phyloP scores from a whole-genome alignment of 2,113 vertebrate genomes.

The Lepidiolamprologus cunningtoni region DNA sequence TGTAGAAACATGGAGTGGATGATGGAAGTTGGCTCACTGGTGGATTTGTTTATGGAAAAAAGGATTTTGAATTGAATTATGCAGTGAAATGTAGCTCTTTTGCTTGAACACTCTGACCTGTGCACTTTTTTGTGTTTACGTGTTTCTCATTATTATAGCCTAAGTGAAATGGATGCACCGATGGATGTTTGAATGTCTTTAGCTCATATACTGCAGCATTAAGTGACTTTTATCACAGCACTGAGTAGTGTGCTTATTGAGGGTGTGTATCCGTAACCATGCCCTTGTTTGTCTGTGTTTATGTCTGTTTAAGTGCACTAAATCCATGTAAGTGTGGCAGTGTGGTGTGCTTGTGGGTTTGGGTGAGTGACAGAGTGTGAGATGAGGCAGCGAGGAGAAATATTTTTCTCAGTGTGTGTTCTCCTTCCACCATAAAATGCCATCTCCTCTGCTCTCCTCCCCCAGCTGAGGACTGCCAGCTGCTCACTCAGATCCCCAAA shows the following conservation, averaged over 20 bases:
- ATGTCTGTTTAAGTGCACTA: background rate
- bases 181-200: background rate
- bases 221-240: background rate
- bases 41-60: slow-evolving; percentile 3
- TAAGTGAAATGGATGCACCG: background rate
- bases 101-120: background rate
- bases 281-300: background rate
- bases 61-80: background rate
- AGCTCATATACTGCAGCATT: background rate
- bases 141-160: background rate
- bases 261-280: background rate
- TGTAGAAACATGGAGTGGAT: background rate
- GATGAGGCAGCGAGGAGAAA: background rate
- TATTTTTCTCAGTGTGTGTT: slow-evolving; percentile 5
- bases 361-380: background rate
- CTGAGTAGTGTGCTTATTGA: background rate
- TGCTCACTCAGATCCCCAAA: slow-evolving; percentile 91
- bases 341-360: background rate
- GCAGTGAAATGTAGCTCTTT: background rate
- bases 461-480: slow-evolving; percentile 92
- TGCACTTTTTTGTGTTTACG: background rate
- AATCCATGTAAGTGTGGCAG: background rate
- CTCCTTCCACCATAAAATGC: slow-evolving; percentile 1
- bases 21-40: background rate
- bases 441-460: slow-evolving; percentile 22